Evolutionary conservation across 2,797 vertebrate species (phyloP).

Genomic region (Hydrolagus colliei): DNA sequence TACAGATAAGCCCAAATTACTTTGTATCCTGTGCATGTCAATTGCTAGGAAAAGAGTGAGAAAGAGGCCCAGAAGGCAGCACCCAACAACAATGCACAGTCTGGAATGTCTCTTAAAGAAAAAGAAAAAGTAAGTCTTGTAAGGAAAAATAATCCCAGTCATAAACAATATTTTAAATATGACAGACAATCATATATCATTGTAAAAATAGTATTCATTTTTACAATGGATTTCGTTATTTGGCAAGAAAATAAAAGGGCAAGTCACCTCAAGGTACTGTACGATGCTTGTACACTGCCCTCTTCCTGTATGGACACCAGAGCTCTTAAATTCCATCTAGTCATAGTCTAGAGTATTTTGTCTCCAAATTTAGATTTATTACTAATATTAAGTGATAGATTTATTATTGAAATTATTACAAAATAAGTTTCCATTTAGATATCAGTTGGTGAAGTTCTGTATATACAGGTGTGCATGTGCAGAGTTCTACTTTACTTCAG

Average conservation of each 20-base stretch:
- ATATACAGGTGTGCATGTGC: neutral
- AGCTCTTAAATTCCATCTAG: neutral
- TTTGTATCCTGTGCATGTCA: neutral
- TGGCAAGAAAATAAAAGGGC: neutral
- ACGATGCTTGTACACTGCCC: neutral
- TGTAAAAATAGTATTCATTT: neutral
- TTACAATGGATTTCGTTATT: neutral
- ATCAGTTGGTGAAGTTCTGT: neutral
- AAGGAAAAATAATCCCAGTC: neutral
- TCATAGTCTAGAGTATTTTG: neutral
- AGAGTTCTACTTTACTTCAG: too few species aligned
- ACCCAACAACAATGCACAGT: neutral
- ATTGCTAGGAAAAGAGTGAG: constrained; percentile 27
- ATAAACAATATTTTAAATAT: neutral
- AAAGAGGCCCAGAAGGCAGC: constrained; percentile 5
- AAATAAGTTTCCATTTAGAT: neutral
- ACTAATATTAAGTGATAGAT: neutral
- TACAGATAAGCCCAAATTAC: neutral
- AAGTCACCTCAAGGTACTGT: neutral
- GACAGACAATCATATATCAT: neutral
- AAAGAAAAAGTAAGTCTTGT: constrained; percentile 20
- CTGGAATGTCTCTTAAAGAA: constrained; percentile 4
- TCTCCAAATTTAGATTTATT: neutral
- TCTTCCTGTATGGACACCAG: neutral
- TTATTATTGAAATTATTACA: neutral